Percentiles rank a stretch among this genome's conserved stretches.
Conservation (phyloP, 2,113 vertebrate genomes). For the Cephalopterus ornatus region DNA sequence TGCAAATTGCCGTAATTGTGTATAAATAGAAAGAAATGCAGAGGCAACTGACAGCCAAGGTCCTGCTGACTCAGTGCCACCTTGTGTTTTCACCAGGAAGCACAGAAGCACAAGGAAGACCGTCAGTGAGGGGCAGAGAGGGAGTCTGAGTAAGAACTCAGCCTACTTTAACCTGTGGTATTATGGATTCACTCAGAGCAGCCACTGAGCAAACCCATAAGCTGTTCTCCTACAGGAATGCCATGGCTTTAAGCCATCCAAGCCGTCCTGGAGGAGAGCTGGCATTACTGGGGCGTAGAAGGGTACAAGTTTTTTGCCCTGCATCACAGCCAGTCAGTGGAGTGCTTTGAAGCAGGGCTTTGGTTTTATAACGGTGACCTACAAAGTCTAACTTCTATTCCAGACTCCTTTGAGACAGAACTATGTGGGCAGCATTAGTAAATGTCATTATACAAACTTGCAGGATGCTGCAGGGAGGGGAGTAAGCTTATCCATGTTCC, state of each 20-base stretch:
- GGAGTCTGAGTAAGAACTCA: neutral
- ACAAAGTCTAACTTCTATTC: neutral
- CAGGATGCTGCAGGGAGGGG: neutral
- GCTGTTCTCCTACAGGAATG: neutral
- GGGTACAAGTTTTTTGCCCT: neutral
- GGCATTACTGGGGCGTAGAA: neutral
- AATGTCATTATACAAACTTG: neutral
- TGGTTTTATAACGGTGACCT: neutral
- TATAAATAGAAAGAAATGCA: slow-evolving; percentile 14
- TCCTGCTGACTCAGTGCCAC: slow-evolving; percentile 58
- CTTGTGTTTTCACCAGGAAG: slow-evolving; percentile 50
- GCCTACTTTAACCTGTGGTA: neutral
- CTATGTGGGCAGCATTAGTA: slow-evolving; percentile 9
- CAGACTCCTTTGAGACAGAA: neutral
- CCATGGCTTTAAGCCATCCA: neutral
- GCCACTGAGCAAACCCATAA: neutral
- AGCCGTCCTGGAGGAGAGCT: neutral
- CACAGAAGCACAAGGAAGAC: neutral
- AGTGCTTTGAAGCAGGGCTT: neutral
- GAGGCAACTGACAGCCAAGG: slow-evolving; percentile 14
- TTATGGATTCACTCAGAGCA: neutral
- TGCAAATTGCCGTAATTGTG: neutral
- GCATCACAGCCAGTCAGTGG: neutral
- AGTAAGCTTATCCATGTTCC: neutral
- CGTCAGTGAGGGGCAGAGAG: neutral